Evolutionary conservation across 2,888 invertebrate genomes (phyloP), one percentile per base, ranked within the genome.

Genomic region (Ceriagrion tenellum): DNA sequence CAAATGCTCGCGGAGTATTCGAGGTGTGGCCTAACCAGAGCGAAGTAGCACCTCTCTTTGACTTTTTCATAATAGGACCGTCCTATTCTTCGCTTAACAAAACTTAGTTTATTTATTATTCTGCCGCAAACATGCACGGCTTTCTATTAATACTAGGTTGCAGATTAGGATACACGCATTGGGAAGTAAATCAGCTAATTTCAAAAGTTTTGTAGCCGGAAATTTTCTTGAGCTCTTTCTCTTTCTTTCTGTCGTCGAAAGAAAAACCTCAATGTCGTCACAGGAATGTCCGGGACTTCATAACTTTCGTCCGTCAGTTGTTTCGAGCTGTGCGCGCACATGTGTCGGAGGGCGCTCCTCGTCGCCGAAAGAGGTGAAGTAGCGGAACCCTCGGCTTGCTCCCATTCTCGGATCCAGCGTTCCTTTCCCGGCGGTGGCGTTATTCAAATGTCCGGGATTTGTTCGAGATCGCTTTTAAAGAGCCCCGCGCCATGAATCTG

Each of bases 371-470:
- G 69, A 69, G 69, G 69, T 69, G 69, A 69, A 69, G 26, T 69
- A 69, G 69, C 69, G 69, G 69, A 69, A 69, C 69, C 3, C 26
- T 26, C 23, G 69, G 69, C 69, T 4, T 69, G 69, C 69, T 69
- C 69, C 26, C 69, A 69, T 69, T 69, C 69, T 69, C 23, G 69
- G 69, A 69, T 69, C 69, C 69, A 69, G 69, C 26, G 69, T 69
- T 69, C 69, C 69, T 3, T 69, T 69, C 69, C 69, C 69, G 69
- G 47, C 47, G 47, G 47, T 8, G 47, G 69, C 69, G 69, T 26
- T 69, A 69, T 69, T 69, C 69, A 69, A 69, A 69, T 69, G 69
- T 69, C 69, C 69, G 69, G n/a, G 69, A 69, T 69, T n/a, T 6
- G 69, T 69, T n/a, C 69, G 69, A 23, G 69, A 69, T 23, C 23